These are phyloP conservation scores for Dicentrarchus labrax DNA, from an alignment of 2,113 vertebrate genomes.

Conservation along the genomic window DNA sequence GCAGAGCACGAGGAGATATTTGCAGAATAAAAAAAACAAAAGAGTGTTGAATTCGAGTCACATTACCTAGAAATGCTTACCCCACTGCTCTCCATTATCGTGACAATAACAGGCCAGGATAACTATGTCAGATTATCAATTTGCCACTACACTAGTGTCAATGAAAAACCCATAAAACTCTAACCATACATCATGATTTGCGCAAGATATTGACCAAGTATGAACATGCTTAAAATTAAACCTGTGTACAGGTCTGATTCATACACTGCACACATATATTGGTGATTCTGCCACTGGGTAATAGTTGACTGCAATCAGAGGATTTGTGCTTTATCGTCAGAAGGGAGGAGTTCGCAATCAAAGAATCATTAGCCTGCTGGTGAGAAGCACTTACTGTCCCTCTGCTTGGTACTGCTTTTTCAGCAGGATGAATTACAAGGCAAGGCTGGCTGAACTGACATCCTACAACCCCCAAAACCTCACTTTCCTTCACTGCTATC, in stretches of 20 bases:
- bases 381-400: slow-evolving; percentile 7
- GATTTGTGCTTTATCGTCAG: slow-evolving; percentile 9
- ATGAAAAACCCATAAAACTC: background rate
- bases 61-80: too few relatives aligned
- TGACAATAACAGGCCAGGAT: background rate
- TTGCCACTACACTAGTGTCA: background rate
- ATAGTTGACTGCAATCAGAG: slow-evolving; percentile 24
- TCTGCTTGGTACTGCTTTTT: background rate
- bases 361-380: slow-evolving; percentile 14
- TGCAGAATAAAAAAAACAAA: too few relatives aligned
- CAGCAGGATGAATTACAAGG: background rate
- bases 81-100: background rate
- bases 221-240: background rate
- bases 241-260: background rate
- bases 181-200: background rate
- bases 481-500: background rate
- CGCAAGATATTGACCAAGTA: background rate
- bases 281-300: background rate
- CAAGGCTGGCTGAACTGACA: background rate
- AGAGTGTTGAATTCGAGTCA: too few relatives aligned
- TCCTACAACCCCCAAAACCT: background rate
- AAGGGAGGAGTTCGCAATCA: slow-evolving; percentile 33
- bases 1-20: too few relatives aligned
- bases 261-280: background rate
- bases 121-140: background rate